Base-by-base conservation (phyloP, 2,113 vertebrate genomes). In the Oryzias curvinotus region DNA sequence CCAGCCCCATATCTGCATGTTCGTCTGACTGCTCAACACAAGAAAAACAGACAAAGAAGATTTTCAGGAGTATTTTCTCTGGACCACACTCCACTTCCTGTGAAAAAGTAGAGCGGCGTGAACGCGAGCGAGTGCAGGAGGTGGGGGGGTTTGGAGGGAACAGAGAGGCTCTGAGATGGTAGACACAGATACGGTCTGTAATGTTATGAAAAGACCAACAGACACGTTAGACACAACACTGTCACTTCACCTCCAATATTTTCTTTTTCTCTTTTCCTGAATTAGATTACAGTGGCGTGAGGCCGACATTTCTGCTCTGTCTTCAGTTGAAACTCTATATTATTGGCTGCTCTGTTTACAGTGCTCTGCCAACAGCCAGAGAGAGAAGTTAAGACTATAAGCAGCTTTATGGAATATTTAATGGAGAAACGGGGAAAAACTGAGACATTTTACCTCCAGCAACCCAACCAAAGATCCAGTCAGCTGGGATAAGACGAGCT, bases 11-110 rank as follows among this genome's bases (percentile, higher is more conserved):
- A 85, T 78, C 79, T 28, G 81, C 69, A 58, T 54, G 52, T 43
- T 62, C 70, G 65, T 65, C 64, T 82, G 86, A 89, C 81, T 80
- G 72, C 63, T 68, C 64, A 77, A 78, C 85, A 88, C 77, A 88
- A 86, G 70, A 59, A 89, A 91, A 92, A 91, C 76, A 88, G 79
- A 89, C 86, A 76, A 76, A 77, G 85, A 80, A 68, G 79, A 85
- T 85, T 85, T 90, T 86, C 73, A 46, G 65, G 68, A 57, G 79
- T 83, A 80, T 88, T 91, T 90, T 77, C 77, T 75, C 83, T 72
- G 82, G 75, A 73, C 78, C 77, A 73, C 74, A 78, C 63, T 72
- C 72, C 55, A 75, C 86, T 87, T 85, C 83, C 75, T 52, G 12
- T 76, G 60, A 85, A 87, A 87, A 85, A 75, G 73, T 54, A 66